Base-by-base conservation (phyloP, 2,797 vertebrate genomes). In the Anableps anableps region DNA sequence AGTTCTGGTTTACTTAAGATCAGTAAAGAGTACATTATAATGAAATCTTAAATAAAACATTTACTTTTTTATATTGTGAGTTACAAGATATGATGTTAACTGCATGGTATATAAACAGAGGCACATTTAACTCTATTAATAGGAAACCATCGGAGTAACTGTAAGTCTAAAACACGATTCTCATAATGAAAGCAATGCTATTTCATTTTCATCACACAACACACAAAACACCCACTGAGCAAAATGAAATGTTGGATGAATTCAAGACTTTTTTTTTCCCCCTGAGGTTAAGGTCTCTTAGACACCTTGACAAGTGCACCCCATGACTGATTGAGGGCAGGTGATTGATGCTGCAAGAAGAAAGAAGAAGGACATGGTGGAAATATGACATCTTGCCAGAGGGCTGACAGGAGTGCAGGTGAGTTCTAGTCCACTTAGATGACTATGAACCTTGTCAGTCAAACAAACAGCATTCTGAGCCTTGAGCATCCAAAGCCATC, bases 321-420 rank as follows among this genome's bases (percentile, higher is more conserved):
- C 23, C 58, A 5, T 90, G 91, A 93, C 86, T 85, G 93, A 93
- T 92, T 91, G 85, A 91, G 92, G 89, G 51, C 90, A 88, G 79
- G 76, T 84, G 80, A 91, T 86, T 90, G 87, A 84, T 84, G 88
- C 86, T 86, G 82, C 86, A 89, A 88, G 83, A 92, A 81, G 38
- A 78, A 76, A 85, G 74, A 77, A 85, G 74, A 83, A 82, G 80
- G 86, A 93, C 82, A 85, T 43, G 77, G 48, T 47, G 36, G 66
- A 82, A 81, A 91, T 76, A 83, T 88, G 90, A 87, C 88, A 88
- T 91, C 77, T 80, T 47, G 73, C 88, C 82, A 84, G 75, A 48
- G 76, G 89, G 82, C 79, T 88, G 79, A 89, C 85, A 80, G 81
- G 77, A 91, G 83, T 70, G 83, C 87, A 93, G 91, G 92, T 92